A percentile compares a stretch with the other conserved stretches of the same genome.
Evolutionary conservation across 2,797 vertebrate genomes (phyloP).

Genomic region (Thaleichthys pacificus): DNA sequence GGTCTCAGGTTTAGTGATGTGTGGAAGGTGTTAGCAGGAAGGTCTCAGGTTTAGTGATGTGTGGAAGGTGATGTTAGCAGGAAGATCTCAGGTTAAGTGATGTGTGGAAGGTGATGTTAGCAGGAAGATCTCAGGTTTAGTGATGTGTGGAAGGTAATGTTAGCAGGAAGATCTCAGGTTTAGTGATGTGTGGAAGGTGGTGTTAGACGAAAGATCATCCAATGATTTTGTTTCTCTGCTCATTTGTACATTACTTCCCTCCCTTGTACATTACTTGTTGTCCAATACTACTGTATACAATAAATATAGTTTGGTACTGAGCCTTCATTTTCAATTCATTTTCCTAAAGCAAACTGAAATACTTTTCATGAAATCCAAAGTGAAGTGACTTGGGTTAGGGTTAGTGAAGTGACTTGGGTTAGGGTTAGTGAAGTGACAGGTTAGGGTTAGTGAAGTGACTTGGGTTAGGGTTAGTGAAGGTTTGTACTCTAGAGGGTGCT

Average conservation of each 20-base stretch:
- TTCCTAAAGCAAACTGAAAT: constrained; percentile 3
- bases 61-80: constrained; percentile 10
- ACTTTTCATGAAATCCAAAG: background rate
- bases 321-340: constrained; percentile 32
- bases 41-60: background rate
- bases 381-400: too few relatives aligned
- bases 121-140: background rate
- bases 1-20: background rate
- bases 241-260: constrained; percentile 70
- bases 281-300: constrained; percentile 79
- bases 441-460: too few relatives aligned
- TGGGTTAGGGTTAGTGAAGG: too few relatives aligned
- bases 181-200: too few relatives aligned
- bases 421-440: too few relatives aligned
- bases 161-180: background rate
- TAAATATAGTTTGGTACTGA: constrained; percentile 82
- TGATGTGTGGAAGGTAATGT: constrained; percentile 14
- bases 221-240: constrained; percentile 41
- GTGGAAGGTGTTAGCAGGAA: constrained; percentile 15
- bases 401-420: too few relatives aligned
- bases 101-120: constrained; percentile 16
- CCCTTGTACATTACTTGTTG: constrained; percentile 73
- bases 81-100: constrained; percentile 2
- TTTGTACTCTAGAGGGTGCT: too few relatives aligned
- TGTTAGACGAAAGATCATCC: constrained; percentile 25